Conservation (phyloP, 2,888 invertebrate genomes). For the Xestia c-nigrum region DNA sequence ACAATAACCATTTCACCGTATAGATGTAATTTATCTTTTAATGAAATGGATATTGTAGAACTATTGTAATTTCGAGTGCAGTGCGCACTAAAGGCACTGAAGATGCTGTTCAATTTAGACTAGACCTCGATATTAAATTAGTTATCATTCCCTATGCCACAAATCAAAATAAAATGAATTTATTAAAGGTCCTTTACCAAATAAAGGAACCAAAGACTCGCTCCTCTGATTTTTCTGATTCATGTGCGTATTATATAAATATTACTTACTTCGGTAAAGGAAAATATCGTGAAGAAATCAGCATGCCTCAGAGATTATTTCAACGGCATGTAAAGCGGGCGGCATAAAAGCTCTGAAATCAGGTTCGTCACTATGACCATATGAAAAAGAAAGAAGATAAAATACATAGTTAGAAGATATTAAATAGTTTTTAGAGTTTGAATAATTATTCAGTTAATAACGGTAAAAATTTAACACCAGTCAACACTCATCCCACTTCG, state of each 20-base stretch:
- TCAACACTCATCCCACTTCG: conserved; percentile 12
- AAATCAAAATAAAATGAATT: background rate
- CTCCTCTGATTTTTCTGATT: no score
- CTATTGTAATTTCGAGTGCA: background rate
- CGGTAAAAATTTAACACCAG: background rate
- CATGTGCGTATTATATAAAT: no score
- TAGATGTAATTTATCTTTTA: background rate
- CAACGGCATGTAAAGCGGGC: no score
- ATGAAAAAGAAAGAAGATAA: no score
- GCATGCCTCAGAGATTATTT: no score
- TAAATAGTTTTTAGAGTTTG: background rate
- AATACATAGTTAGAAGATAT: background rate
- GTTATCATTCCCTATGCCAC: background rate
- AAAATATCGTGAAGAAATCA: no score
- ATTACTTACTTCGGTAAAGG: no score
- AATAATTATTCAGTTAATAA: background rate
- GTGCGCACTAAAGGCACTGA: background rate
- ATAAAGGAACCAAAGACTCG: background rate
- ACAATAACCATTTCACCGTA: background rate
- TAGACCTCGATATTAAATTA: background rate
- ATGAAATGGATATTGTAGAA: background rate
- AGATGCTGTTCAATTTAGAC: background rate
- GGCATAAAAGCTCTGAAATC: no score
- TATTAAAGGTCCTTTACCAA: background rate
- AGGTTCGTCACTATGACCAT: no score